Evolutionary conservation across 2,797 vertebrate species (phyloP), one percentile per base, ranked within the genome.

Genomic region (Numenius phaeopus): DNA sequence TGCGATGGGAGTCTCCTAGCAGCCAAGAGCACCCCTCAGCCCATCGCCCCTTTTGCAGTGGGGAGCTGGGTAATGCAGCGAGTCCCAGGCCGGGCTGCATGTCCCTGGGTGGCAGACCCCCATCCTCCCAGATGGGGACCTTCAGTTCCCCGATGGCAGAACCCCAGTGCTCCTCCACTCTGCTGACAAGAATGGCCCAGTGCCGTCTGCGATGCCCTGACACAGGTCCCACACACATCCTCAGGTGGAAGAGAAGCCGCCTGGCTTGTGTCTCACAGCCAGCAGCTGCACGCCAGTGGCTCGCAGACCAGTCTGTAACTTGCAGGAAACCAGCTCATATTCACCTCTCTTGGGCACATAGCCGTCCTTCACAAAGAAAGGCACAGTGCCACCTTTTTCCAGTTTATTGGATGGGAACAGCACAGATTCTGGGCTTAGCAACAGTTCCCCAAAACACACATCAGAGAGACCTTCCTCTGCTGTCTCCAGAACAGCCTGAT

Each of bases 31-130:
- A 19, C 7, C 70, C 54, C 46, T 32, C 30, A 67, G 40, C 22
- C 1, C 0, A n/a, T 5, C 6, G 15, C 19, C 21, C 34, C 12
- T 49, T 39, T 64, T 20, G 10, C 3, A 0, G 12, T 0, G 1
- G 19, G 55, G 54, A 73, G 24, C 29, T 69, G 62, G 61, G 49
- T 10, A 9, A 7, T 23, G 55, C 32, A 26, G 76, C 3, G 1
- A 47, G n/a, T 14, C 29, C 42, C 18, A 39, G 34, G 55, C 2
- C 6, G 76, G 40, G 42, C 47, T 47, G 19, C 14, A 1, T 8
- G 47, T 66, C 16, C 29, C 34, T 30, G 7, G 32, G 9, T 16
- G 26, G 26, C 77, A 81, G 44, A 67, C 16, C 14, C 47, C 14
- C 37, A 62, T 27, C 39, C 46, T 83, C 19, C 29, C 30, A n/a